phyloP scores from a whole-genome alignment of 2,113 vertebrate species.

The Apistogramma diplotaenia region DNA sequence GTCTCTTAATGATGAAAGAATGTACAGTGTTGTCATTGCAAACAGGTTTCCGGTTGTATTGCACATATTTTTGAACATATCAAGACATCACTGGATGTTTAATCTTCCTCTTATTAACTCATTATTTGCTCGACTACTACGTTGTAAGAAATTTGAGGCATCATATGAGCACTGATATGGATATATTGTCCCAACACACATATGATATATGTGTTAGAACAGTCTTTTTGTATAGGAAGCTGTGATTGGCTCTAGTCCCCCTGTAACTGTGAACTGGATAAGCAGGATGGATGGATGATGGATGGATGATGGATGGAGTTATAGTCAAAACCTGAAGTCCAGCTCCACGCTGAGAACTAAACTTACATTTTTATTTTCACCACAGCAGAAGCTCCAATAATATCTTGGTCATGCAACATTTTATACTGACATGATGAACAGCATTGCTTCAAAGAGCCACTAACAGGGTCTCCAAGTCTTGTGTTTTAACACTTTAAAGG shows the following conservation, averaged over 20 bases:
- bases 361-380: neutral
- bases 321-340: neutral
- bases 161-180: no score
- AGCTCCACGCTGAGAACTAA: rapidly evolving
- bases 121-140: neutral
- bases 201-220: neutral
- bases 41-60: neutral
- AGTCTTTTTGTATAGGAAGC: neutral
- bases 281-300: neutral
- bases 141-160: no score
- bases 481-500: neutral
- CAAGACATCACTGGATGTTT: neutral
- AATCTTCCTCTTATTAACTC: neutral
- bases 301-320: no score
- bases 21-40: neutral
- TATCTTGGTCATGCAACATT: neutral
- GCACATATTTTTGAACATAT: neutral
- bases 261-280: no score
- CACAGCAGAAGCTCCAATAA: neutral
- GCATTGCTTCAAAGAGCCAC: no score
- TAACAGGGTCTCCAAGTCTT: neutral
- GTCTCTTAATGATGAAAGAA: neutral
- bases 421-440: neutral
- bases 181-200: neutral
- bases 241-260: no score